Base-by-base conservation (phyloP, 2,797 vertebrate species). In the Neosalanx taihuensis region DNA sequence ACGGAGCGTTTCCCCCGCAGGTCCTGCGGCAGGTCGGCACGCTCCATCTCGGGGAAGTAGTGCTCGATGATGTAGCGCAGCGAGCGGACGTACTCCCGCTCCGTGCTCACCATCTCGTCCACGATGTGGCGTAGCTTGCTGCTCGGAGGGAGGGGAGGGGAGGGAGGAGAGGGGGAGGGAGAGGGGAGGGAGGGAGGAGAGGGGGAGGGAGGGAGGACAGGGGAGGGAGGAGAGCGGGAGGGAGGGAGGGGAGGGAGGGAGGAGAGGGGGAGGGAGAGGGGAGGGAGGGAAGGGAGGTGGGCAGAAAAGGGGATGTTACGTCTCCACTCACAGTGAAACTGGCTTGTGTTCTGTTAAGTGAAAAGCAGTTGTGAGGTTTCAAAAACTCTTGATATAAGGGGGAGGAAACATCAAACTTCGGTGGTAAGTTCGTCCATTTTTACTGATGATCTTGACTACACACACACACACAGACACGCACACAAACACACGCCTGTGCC, bases 1-100 rank as follows among this genome's bases (percentile, higher is more conserved):
- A 95, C 90, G 0, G 92, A 92, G 9, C 95, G 94, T 71, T 98
- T 96, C 0, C 97, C 97, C 0, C 97, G 85, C 71, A 99, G 94
- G 86, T 96, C 96, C 90, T 98, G 96, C 0, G 97, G 97, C 1
- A 98, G 92, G 86, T 97, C 95, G 0, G 70, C 62, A 0, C 95
- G 94, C 78, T 99, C 96, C 94, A 98, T 94, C 91, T 99, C 96
- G 0, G 97, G 96, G 84, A 95, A 95, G 89, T 98, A 99, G 84
- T 96, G 95, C 6, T 94, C 92, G 0, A 96, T 92, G 86, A 95
- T 93, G 86, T 97, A 99, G 18, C 85, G 80, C 7, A 99, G 92
- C 0, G 97, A 97, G 20, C 94, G 92, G 4, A 99, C 97, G 0
- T 99, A 99, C 17, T 98, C 95, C 3, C 91, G 87, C 88, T 99